Evolutionary conservation across 2,888 invertebrate genomes (phyloP).

Genomic region (Netelia virgata): DNA sequence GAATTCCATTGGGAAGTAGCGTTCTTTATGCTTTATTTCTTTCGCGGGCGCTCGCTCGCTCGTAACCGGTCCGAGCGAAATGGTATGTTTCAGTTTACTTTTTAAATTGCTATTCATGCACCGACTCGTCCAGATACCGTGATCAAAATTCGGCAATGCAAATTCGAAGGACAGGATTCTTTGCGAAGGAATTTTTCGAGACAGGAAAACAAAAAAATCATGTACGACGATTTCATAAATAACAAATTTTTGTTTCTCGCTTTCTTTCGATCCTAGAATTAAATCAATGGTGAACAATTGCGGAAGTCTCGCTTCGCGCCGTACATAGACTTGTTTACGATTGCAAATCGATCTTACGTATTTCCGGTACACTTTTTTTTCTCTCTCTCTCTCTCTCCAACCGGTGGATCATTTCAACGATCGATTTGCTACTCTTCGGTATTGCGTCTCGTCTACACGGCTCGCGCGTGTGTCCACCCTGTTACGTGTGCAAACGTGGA

Average conservation of each 20-base stretch:
- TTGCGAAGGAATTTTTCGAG: neutral
- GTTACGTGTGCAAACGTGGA: conserved; percentile 48
- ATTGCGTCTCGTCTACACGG: conserved; percentile 22
- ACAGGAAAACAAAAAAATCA: neutral
- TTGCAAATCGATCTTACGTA: neutral
- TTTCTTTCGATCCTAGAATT: neutral
- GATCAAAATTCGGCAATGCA: too few relatives aligned
- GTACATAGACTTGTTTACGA: neutral
- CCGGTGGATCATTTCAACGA: conserved; percentile 42
- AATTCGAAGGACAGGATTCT: neutral
- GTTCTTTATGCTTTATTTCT: conserved; percentile 18
- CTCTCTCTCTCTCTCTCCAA: neutral
- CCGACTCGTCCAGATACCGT: too few relatives aligned
- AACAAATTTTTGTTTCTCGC: neutral
- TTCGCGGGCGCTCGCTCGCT: neutral
- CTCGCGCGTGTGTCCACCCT: neutral
- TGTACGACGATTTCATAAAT: neutral
- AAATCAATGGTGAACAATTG: neutral
- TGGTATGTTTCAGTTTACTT: too few relatives aligned
- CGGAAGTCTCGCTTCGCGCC: neutral
- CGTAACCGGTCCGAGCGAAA: conserved; percentile 1
- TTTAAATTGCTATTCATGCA: too few relatives aligned
- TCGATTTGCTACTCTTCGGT: conserved; percentile 51
- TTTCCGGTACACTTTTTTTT: conserved; percentile 28
- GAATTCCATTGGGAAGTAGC: conserved; percentile 45